A percentile compares a stretch with the other conserved stretches of the same genome.
phyloP scores from a whole-genome alignment of 2,113 vertebrate genomes.

The Gobiocypris rarus region DNA sequence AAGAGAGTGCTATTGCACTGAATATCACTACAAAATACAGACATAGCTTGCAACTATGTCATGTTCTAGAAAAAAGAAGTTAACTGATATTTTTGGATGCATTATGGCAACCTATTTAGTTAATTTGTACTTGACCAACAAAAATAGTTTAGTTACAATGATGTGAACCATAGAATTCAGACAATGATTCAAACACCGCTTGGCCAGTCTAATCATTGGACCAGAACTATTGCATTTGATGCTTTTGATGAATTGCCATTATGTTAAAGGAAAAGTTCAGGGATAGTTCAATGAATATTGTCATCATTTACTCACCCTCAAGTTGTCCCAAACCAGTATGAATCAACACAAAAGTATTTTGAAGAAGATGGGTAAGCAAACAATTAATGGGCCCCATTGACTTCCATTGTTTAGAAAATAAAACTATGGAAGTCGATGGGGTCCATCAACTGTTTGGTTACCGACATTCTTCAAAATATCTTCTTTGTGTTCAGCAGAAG shows the following conservation, averaged over 20 bases:
- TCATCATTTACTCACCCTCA: no score
- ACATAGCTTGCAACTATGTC: background rate
- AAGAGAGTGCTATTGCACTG: no score
- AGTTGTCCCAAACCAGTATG: no score
- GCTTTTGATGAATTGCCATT: background rate
- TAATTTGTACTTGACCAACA: background rate
- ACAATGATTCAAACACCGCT: background rate
- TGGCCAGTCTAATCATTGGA: background rate
- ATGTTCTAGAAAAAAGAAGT: background rate
- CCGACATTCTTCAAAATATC: no score
- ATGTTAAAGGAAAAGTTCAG: background rate
- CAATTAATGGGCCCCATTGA: no score
- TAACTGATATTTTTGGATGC: background rate
- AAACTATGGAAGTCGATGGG: no score
- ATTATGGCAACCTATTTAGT: background rate
- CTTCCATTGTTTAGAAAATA: no score
- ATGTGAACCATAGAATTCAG: background rate
- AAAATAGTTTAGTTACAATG: background rate
- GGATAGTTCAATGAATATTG: no score
- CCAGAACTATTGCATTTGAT: background rate
- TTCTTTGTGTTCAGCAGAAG: no score
- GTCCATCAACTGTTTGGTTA: no score
- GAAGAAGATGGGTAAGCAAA: no score
- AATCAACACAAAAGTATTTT: no score
- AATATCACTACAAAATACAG: background rate